phyloP scores from a whole-genome alignment of 2,113 vertebrate genomes.

The Gnathochromis pfefferi region DNA sequence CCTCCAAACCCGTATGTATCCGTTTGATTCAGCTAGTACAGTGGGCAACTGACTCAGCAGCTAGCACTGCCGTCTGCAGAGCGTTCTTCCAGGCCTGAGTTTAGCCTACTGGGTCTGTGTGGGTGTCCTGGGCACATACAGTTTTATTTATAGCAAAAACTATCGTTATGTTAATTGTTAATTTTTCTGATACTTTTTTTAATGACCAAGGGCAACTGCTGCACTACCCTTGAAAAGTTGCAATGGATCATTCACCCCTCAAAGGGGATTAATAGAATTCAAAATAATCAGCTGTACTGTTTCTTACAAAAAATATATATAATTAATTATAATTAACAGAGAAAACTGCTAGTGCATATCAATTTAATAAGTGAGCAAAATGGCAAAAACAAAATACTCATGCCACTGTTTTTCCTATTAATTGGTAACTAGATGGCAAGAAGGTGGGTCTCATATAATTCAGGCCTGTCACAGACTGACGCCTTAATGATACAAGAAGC shows the following conservation, averaged over 20 bases:
- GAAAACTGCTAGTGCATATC: neutral
- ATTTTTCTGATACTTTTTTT: neutral
- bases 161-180: neutral
- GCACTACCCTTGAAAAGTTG: neutral
- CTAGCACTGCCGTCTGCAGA: neutral
- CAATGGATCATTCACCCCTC: neutral
- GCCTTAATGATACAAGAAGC: neutral
- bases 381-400: neutral
- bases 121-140: neutral
- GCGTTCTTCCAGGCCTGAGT: neutral
- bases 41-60: neutral
- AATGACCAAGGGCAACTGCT: neutral
- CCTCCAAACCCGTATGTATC: slow-evolving; percentile 85
- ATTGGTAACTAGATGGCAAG: neutral
- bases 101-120: neutral
- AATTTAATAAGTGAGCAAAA: neutral
- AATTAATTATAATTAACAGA: neutral
- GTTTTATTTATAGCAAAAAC: neutral
- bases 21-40: neutral
- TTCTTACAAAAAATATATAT: neutral
- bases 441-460: neutral
- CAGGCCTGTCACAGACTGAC: neutral
- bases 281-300: neutral
- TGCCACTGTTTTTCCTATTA: neutral
- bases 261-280: neutral